Evolutionary conservation across 2,888 invertebrate species (phyloP).

Genomic region (Lagria hirta): DNA sequence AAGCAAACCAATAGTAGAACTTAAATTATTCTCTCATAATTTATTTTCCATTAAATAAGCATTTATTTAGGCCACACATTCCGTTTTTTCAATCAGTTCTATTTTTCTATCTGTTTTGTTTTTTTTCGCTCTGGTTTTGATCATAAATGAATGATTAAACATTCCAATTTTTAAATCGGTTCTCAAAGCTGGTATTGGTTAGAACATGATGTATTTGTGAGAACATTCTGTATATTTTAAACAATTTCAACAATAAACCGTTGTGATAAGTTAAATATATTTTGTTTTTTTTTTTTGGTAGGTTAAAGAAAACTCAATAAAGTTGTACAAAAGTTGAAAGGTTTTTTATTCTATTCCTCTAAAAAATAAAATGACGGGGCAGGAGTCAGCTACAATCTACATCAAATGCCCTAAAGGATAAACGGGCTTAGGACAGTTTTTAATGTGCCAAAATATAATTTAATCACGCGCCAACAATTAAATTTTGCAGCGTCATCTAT

Average conservation of each 20-base stretch:
- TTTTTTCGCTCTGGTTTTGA: too few species aligned
- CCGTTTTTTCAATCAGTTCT: constrained; percentile 11
- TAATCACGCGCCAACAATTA: too few species aligned
- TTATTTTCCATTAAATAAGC: constrained; percentile 25
- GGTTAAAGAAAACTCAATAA: too few species aligned
- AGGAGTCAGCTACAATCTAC: too few species aligned
- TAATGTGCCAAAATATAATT: too few species aligned
- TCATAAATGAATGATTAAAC: constrained; percentile 9
- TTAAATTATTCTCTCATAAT: constrained; percentile 25
- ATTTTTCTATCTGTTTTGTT: constrained; percentile 1
- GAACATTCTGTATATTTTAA: constrained; percentile 23
- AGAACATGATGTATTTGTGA: constrained; percentile 15
- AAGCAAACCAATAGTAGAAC: constrained; percentile 20
- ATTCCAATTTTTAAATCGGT: constrained; percentile 20
- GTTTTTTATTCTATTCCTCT: too few species aligned
- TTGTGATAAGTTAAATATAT: constrained; percentile 27
- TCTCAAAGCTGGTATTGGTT: constrained; percentile 13
- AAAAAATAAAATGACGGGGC: too few species aligned
- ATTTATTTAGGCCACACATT: constrained; percentile 23
- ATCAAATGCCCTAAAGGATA: too few species aligned
- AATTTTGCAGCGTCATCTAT: too few species aligned
- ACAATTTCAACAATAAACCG: constrained; percentile 27
- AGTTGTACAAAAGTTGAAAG: too few species aligned
- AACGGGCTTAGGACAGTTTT: too few species aligned
- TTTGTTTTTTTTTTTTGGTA: constrained; percentile 21